phyloP scores from a whole-genome alignment of 2,113 vertebrate genomes.

The Sylvietta virens region DNA sequence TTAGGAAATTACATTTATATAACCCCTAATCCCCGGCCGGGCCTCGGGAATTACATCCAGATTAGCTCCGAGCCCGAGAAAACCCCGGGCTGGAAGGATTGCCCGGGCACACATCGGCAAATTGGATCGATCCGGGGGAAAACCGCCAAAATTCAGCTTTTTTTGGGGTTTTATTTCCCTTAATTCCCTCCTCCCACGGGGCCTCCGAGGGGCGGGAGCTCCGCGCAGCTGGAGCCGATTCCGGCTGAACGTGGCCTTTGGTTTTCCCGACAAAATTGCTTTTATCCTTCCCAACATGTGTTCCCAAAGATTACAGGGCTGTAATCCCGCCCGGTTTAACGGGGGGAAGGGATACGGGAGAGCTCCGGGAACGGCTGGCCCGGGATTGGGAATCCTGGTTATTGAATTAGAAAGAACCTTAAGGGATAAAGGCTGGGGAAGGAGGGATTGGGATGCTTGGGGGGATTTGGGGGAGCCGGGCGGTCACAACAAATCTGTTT shows the following conservation, averaged over 20 bases:
- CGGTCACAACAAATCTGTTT: slow-evolving; percentile 74
- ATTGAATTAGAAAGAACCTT: slow-evolving; percentile 88
- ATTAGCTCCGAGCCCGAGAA: slow-evolving; percentile 68
- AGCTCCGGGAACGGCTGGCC: slow-evolving; percentile 70
- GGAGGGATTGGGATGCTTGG: slow-evolving; percentile 77
- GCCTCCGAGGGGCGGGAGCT: background rate
- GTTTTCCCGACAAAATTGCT: slow-evolving; percentile 88
- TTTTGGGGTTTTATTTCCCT: background rate
- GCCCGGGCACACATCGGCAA: background rate
- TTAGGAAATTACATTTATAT: slow-evolving; percentile 79
- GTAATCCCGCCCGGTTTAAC: slow-evolving; percentile 79
- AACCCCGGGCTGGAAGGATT: slow-evolving; percentile 30
- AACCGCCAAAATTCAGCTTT: background rate
- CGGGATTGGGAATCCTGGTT: slow-evolving; percentile 81
- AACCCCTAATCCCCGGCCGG: slow-evolving; percentile 74
- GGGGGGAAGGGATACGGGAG: slow-evolving; percentile 65
- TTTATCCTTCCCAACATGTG: slow-evolving; percentile 91
- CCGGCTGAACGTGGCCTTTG: slow-evolving; percentile 78
- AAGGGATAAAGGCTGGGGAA: slow-evolving; percentile 82
- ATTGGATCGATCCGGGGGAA: background rate
- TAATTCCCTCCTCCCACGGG: background rate
- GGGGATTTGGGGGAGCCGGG: slow-evolving; percentile 72
- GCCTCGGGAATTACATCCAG: slow-evolving; percentile 70
- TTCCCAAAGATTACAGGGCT: slow-evolving; percentile 83
- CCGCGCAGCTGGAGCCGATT: background rate